Base-by-base conservation (phyloP, 2,888 invertebrate species). In the Chrysomela aeneicollis region DNA sequence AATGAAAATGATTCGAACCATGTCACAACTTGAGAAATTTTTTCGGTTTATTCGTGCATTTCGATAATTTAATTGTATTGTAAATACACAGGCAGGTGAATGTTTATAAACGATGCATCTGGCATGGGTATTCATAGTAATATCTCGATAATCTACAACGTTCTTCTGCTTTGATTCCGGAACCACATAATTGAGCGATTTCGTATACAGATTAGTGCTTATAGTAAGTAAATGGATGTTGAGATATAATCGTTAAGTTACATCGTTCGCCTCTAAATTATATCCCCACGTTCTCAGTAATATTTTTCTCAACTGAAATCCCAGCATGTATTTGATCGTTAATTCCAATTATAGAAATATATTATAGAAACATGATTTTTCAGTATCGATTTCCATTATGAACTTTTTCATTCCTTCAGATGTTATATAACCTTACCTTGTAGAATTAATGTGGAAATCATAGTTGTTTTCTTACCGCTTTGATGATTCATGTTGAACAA, bases 151-250 rank as follows among this genome's bases (percentile, higher is more conserved):
- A 35, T 55, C 21, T 42, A 22, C 30, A 18, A 19, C 37, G 42
- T 21, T 21, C 8, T 37, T n/a, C 21, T 22, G 22, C 62, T 55
- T 19, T 22, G 19, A 19, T 49, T 57, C 61, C 46, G 61, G 57
- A 61, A 61, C 51, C 37, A 51, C 35, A 18, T 55, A 57, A 64
- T 61, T 51, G 54, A 64, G 57, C 64, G 64, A 64, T 61, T 64
- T 61, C 37, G 61, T 47, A 49, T 21, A 42, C 46, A 51, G 64
- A 64, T 64, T 57, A 61, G 61, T 55, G 57, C 57, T 64, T 61
- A 61, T 60, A 61, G 57, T 57, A 55, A 64, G 52, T 54, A 61
- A 61, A 51, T 52, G 57, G 57, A 42, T 61, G 64, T 61, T 61
- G 55, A 61, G 57, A 61, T 54, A 47, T 50, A 46, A 61, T 61